These are phyloP conservation scores for Hydropsyche betteni DNA, from an alignment of 2,888 invertebrate species.

Conservation along the genomic window DNA sequence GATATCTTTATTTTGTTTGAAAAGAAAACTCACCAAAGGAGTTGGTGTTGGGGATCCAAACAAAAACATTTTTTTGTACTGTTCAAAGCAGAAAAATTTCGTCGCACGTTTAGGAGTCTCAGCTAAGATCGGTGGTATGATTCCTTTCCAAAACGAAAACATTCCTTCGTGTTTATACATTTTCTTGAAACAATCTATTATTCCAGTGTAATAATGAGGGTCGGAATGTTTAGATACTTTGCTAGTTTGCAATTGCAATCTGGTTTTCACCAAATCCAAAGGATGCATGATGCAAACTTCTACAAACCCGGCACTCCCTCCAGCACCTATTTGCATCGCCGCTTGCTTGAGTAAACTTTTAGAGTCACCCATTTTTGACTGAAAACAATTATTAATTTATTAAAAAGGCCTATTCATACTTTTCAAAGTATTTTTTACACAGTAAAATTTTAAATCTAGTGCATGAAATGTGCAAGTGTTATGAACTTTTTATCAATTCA, in stretches of 20 bases:
- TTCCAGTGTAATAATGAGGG: conserved; percentile 76
- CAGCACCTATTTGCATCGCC: conserved; percentile 83
- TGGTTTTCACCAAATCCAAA: conserved; percentile 90
- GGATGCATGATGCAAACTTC: conserved; percentile 98
- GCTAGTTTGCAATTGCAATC: conserved; percentile 79
- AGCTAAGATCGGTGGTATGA: conserved; percentile 90
- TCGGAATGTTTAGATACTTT: conserved; percentile 58
- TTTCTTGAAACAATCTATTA: conserved; percentile 87
- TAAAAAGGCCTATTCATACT: too few relatives aligned
- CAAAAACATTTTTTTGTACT: conserved; percentile 86
- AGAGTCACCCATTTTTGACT: conserved; percentile 46
- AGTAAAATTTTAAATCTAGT: too few relatives aligned
- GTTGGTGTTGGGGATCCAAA: conserved; percentile 80
- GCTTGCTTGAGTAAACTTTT: conserved; percentile 71
- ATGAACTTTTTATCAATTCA: too few relatives aligned
- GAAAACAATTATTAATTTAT: too few relatives aligned
- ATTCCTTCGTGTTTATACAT: conserved; percentile 89
- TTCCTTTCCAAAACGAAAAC: conserved; percentile 91
- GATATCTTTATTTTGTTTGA: conserved; percentile 5
- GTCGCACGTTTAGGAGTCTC: conserved; percentile 96
- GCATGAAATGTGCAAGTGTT: too few relatives aligned
- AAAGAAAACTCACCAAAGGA: conserved; percentile 71
- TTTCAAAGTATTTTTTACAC: too few relatives aligned
- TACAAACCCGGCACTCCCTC: conserved; percentile 92
- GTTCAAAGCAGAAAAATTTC: conserved; percentile 94